Conservation (phyloP, 1,140 invertebrate species). For the Semibalanus balanoides region DNA sequence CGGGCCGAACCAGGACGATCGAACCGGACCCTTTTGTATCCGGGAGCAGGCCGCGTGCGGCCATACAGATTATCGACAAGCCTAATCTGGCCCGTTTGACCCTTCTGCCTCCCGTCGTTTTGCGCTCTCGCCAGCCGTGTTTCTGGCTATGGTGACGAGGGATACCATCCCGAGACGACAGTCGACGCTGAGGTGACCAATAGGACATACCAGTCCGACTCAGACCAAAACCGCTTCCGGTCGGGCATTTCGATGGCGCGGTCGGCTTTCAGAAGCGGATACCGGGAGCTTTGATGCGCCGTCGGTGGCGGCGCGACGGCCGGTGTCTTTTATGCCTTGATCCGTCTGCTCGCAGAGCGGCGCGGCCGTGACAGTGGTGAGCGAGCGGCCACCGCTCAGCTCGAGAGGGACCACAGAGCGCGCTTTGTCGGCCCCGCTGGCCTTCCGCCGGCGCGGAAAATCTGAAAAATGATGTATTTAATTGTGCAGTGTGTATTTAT, state of each 20-base stretch:
- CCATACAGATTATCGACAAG: no score
- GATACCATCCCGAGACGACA: no score
- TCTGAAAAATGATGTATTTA: background rate
- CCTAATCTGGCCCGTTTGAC: no score
- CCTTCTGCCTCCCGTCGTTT: no score
- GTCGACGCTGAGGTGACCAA: background rate
- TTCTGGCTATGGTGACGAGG: no score
- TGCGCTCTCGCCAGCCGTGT: no score
- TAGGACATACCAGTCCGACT: background rate
- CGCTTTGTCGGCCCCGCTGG: background rate
- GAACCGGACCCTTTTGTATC: no score
- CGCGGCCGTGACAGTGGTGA: background rate
- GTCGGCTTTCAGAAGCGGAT: background rate
- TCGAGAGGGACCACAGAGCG: background rate
- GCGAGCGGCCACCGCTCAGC: background rate
- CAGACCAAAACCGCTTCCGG: background rate
- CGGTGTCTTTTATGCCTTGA: background rate
- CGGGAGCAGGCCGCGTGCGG: no score
- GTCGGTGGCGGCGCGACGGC: no score
- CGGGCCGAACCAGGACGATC: no score
- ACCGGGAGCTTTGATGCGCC: background rate
- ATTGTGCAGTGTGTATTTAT: background rate
- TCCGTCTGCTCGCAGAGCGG: background rate
- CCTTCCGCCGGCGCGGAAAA: background rate
- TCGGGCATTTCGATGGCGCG: background rate